phyloP scores from a whole-genome alignment of 2,797 vertebrate genomes.

The Semaprochilodus insignis region DNA sequence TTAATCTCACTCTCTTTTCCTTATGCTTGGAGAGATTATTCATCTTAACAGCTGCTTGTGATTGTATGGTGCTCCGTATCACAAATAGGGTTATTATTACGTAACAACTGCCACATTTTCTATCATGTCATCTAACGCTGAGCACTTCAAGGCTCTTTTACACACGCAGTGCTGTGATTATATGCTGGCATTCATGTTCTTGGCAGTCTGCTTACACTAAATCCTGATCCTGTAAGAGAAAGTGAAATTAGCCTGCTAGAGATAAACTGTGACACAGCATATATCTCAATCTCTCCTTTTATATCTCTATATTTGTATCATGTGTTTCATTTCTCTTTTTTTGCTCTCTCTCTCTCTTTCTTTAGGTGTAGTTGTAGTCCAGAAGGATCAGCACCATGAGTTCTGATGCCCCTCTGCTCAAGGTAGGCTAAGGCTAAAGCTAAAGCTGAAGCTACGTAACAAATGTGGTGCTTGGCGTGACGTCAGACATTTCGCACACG shows the following conservation, averaged over 20 bases:
- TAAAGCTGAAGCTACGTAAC: conserved; percentile 1
- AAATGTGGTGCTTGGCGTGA: neutral
- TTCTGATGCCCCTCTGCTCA: neutral
- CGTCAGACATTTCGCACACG: conserved; percentile 21
- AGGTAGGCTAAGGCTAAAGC: conserved; percentile 36
- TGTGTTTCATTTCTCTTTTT: neutral
- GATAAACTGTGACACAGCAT: neutral
- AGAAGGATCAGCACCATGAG: conserved; percentile 35
- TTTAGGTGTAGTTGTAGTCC: conserved; percentile 4
- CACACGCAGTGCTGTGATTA: neutral
- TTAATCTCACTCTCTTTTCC: neutral
- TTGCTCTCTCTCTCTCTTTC: neutral
- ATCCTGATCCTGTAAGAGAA: neutral
- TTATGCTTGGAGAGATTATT: no score
- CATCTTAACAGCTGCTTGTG: neutral
- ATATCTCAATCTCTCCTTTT: no score
- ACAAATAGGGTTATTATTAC: no score
- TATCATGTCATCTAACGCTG: no score
- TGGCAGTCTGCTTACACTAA: neutral
- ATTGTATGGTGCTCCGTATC: neutral
- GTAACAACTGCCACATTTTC: no score
- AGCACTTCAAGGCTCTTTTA: no score
- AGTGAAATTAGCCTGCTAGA: no score
- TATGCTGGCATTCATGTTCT: neutral
- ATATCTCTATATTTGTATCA: no score